These are phyloP conservation scores for Antechinus flavipes DNA, from an alignment of 2,113 vertebrate genomes.

Conservation along the genomic window DNA sequence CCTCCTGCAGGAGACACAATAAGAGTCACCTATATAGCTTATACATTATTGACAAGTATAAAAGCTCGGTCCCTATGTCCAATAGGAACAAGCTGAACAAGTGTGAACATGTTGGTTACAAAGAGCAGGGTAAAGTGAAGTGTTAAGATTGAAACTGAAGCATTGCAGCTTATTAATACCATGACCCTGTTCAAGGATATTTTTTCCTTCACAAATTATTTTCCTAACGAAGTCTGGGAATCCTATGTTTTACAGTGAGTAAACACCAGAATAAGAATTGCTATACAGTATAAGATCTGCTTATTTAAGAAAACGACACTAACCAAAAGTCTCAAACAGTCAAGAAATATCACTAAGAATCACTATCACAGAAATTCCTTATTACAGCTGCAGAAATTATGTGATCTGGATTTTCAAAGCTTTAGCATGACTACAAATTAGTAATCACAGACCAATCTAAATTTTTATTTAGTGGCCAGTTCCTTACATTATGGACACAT, in stretches of 20 bases:
- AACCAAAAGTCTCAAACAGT: background rate
- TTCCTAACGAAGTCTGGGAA: background rate
- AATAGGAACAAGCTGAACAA: background rate
- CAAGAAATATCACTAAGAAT: background rate
- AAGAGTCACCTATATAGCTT: conserved; percentile 32
- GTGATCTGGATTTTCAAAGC: background rate
- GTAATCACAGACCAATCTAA: conserved; percentile 50
- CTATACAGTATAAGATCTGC: background rate
- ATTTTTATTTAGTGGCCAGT: background rate
- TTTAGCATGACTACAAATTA: background rate
- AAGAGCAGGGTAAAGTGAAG: background rate
- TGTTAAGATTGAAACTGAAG: background rate
- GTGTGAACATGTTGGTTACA: background rate
- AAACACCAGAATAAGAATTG: background rate
- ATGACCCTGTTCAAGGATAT: background rate
- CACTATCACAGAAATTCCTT: background rate
- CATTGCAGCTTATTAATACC: background rate
- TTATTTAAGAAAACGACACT: background rate
- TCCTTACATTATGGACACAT: background rate
- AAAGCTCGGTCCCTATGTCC: conserved; percentile 39
- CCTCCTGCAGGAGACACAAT: conserved; percentile 88
- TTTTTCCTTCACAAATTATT: background rate
- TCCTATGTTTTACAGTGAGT: background rate
- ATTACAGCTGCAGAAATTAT: background rate
- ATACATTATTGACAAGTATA: conserved; percentile 26